Conservation (phyloP, 2,888 invertebrate species). For the Dasypolia templi region DNA sequence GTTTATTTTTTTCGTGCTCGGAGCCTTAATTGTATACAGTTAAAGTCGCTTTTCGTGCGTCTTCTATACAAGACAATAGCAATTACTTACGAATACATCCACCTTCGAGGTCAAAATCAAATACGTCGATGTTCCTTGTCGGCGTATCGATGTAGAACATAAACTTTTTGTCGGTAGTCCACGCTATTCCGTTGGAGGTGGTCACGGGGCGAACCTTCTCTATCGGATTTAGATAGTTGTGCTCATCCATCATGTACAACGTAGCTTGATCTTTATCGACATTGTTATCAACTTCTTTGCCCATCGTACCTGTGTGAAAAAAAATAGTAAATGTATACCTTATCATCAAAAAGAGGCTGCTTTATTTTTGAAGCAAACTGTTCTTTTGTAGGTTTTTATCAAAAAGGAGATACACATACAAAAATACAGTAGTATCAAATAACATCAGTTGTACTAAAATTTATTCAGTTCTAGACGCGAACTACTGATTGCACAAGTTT, state of each 20-base stretch:
- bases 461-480: neutral
- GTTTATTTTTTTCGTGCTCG: no score
- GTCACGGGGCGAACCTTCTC: conserved; percentile 88
- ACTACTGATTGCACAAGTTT: neutral
- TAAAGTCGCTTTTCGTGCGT: no score
- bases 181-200: conserved; percentile 95
- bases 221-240: conserved; percentile 78
- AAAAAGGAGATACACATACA: neutral
- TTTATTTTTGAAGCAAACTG: neutral
- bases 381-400: neutral
- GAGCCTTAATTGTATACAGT: no score
- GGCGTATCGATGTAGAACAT: conserved; percentile 95
- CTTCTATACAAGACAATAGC: no score
- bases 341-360: no score
- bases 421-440: neutral
- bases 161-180: conserved; percentile 92
- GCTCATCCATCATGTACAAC: conserved; percentile 90
- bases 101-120: conserved; percentile 91
- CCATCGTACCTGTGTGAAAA: conserved; percentile 91
- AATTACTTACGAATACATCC: conserved; percentile 91
- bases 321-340: no score
- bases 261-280: conserved; percentile 89
- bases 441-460: neutral
- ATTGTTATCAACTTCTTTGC: conserved; percentile 87
- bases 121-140: conserved; percentile 92